These are phyloP conservation scores for Lamellibrachia columna DNA, from an alignment of 2,888 invertebrate species.

Conservation along the genomic window DNA sequence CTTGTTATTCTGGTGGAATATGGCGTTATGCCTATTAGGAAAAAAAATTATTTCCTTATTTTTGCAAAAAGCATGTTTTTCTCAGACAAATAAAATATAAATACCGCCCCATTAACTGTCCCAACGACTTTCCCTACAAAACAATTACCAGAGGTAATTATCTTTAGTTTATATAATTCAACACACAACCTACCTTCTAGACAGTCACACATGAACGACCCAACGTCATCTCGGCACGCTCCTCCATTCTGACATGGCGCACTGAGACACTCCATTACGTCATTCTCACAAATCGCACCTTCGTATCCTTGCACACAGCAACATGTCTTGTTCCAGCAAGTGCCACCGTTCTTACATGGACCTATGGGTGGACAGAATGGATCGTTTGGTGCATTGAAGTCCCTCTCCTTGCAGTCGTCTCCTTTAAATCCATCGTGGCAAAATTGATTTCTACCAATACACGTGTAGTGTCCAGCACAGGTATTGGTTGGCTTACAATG, in stretches of 20 bases:
- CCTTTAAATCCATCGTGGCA: not conserved
- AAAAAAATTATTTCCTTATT: too few relatives aligned
- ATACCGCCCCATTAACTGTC: too few relatives aligned
- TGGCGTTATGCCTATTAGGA: too few relatives aligned
- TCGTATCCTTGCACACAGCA: not conserved
- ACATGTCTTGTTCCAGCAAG: conserved; percentile 16
- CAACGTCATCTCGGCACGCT: not conserved
- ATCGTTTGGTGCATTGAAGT: not conserved
- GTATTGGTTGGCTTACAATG: not conserved
- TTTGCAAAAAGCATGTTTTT: too few relatives aligned
- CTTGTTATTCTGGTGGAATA: too few relatives aligned
- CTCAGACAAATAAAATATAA: too few relatives aligned
- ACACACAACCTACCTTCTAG: not conserved
- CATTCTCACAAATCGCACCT: not conserved
- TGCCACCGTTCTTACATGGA: not conserved
- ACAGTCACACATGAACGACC: not conserved
- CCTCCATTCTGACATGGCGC: not conserved
- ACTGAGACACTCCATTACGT: not conserved
- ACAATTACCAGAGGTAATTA: too few relatives aligned
- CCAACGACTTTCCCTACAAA: too few relatives aligned
- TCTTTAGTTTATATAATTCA: not conserved
- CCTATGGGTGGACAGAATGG: not conserved
- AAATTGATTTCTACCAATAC: not conserved
- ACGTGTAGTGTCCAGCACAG: not conserved
- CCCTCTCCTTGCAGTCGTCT: not conserved